Evolutionary conservation across 2,113 vertebrate genomes (phyloP), one percentile per base, ranked within the genome.

Genomic region (Bubalus kerabau): DNA sequence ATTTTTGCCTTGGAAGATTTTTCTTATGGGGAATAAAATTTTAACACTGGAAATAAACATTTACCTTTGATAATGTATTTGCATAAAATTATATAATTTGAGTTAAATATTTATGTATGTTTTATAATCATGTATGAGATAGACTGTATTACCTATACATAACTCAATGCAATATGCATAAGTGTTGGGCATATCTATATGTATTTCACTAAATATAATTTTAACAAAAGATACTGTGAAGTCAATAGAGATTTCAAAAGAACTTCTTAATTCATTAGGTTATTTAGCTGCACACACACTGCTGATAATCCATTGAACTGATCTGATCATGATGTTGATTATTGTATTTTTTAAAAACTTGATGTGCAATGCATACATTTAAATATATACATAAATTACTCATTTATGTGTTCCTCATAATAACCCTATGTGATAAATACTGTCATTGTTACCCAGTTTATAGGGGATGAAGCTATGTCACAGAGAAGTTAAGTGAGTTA

Each of bases 201-300:
- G 46, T 43, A 48, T 80, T 80, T 81, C 14, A 74, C n/a, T 81
- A 54, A 94, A 96, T 91, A 17, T 84, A 78, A 56, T n/a, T 82
- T 74, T 90, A 90, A 90, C 95, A 94, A 98, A 98, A 97, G 98
- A 97, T 92, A 46, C 19, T 98, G 21, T 84, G 80, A 54, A 24
- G 64, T n/a, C 54, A 97, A 97, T 0, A 98, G 84, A 96, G 71
- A 97, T 90, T 96, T 98, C 96, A 96, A 97, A 96, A 86, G 59
- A 48, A 76, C 83, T 13, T 98, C 87, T 92, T 98, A 96, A 98
- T 97, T 97, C 90, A 93, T 95, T 94, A 95, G 92, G 64, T 94
- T 96, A 97, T 96, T 95, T 97, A 94, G 71, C 60, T 94, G 56
- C 36, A 95, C 0, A 98, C 83, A 97, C 11, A 74, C 4, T 28